Conservation (phyloP, 2,113 vertebrate genomes). For the Ancistrus triradiatus region DNA sequence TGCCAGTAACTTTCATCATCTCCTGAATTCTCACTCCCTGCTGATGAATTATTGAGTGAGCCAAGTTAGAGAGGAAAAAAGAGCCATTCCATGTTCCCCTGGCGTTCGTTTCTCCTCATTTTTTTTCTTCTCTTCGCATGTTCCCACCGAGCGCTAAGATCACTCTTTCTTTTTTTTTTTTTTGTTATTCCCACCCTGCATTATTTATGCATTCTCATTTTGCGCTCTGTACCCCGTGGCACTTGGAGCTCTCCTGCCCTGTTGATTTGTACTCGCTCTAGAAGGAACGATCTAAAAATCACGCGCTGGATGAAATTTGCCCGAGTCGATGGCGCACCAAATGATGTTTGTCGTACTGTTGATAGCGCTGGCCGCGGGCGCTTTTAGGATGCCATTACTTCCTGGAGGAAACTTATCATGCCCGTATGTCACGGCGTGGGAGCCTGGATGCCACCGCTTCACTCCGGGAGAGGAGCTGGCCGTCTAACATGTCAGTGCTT, state of each 20-base stretch:
- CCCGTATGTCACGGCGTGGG: not conserved
- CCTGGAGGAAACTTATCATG: not conserved
- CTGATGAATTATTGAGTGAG: slow-evolving; percentile 22
- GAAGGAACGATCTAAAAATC: slow-evolving; percentile 33
- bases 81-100: slow-evolving; percentile 1
- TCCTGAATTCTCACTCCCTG: not conserved
- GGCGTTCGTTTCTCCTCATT: too few species aligned
- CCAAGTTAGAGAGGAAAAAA: not conserved
- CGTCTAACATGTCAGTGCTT: too few species aligned
- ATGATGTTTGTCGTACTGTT: slow-evolving; percentile 6
- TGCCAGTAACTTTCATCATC: slow-evolving; percentile 24
- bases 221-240: slow-evolving; percentile 67
- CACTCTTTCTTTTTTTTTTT: slow-evolving; percentile 62
- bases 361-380: not conserved
- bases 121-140: not conserved
- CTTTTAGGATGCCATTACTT: slow-evolving; percentile 7
- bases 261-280: slow-evolving; percentile 47
- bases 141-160: slow-evolving; percentile 7
- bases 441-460: too few species aligned
- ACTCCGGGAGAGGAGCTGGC: too few species aligned
- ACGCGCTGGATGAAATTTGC: slow-evolving; percentile 2
- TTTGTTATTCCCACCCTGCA: slow-evolving; percentile 53
- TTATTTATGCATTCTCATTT: slow-evolving; percentile 74
- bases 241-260: slow-evolving; percentile 56
- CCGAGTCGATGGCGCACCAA: not conserved